Conservation (phyloP, 2,797 vertebrate genomes). For the Betta splendens region DNA sequence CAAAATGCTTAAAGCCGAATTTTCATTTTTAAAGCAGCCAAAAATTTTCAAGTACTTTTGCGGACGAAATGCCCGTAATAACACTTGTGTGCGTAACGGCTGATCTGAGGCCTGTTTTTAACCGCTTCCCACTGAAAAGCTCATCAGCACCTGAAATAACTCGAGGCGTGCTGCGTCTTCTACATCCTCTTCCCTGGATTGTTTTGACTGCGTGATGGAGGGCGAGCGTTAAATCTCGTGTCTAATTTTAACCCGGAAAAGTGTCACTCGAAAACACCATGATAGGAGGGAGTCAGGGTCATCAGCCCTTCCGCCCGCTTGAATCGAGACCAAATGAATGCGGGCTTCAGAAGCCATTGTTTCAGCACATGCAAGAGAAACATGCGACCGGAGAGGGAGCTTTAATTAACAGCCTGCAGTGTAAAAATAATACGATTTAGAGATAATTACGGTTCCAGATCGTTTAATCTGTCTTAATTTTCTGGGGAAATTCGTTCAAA, state of each 20-base stretch:
- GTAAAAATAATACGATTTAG: too few relatives aligned
- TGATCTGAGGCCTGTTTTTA: constrained; percentile 36
- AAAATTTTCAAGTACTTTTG: neutral
- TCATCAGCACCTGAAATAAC: constrained; percentile 82
- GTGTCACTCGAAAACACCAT: constrained; percentile 84
- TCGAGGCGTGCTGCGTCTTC: constrained; percentile 68
- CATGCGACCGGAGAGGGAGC: constrained; percentile 36
- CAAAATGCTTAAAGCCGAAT: too few relatives aligned
- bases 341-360: constrained; percentile 70
- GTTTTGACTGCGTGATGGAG: constrained; percentile 84
- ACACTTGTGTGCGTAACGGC: constrained; percentile 4
- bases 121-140: constrained; percentile 63
- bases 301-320: constrained; percentile 74
- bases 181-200: constrained; percentile 87
- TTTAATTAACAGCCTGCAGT: too few relatives aligned
- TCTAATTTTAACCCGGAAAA: constrained; percentile 87
- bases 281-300: constrained; percentile 81
- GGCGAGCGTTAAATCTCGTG: constrained; percentile 78
- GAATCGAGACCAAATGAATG: constrained; percentile 75
- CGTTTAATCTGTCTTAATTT: neutral
- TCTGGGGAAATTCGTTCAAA: too few relatives aligned
- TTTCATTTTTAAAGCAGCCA: neutral
- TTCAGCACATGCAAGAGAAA: constrained; percentile 48
- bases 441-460: neutral
- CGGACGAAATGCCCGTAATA: neutral